Base-by-base conservation (phyloP, 2,113 vertebrate species). In the Pangasianodon gigas region DNA sequence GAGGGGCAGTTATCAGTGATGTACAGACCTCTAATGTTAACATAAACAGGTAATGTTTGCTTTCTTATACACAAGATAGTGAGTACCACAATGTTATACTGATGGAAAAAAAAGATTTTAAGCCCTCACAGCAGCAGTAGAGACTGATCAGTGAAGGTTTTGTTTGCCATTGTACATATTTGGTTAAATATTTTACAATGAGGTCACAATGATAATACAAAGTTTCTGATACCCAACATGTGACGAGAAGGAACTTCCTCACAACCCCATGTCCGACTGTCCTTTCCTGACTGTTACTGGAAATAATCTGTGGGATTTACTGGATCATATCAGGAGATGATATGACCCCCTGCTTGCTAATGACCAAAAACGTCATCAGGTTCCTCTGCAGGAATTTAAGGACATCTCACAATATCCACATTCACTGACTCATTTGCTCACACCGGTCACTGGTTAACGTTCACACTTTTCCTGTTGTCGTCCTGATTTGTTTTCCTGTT, bases 21-120 rank as follows among this genome's bases (percentile, higher is more conserved):
- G 62, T 52, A 80, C 48, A 87, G 48, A 24, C 9, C 32, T 69
- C 41, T 44, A 83, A 71, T 83, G 19, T 80, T 71, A 52, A 87
- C 58, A 85, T 60, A 82, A 86, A 79, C 56, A 87, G 62, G 52
- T 75, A 75, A 75, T 77, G 69, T 75, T 87, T 87, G 85, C 52
- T 87, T 87, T 87, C 9, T 75, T 75, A 74, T 54, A 87, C 69
- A 87, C 48, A 32, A 48, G 48, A 71, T 67, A 85, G 2, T 37
- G 65, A 52, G n/a, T 48, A 54, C 29, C 5, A 54, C 48, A 86
- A 37, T 37, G 18, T 54, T 52, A 56, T n/a, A 52, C 48, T 54
- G 84, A 14, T 51, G 44, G 58, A 19, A 85, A 48, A 26, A 84
- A 71, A 37, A 41, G 41, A 65, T 54, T 32, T n/a, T 18, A 14